phyloP scores from a whole-genome alignment of 2,113 vertebrate genomes.

The Pantherophis guttatus region DNA sequence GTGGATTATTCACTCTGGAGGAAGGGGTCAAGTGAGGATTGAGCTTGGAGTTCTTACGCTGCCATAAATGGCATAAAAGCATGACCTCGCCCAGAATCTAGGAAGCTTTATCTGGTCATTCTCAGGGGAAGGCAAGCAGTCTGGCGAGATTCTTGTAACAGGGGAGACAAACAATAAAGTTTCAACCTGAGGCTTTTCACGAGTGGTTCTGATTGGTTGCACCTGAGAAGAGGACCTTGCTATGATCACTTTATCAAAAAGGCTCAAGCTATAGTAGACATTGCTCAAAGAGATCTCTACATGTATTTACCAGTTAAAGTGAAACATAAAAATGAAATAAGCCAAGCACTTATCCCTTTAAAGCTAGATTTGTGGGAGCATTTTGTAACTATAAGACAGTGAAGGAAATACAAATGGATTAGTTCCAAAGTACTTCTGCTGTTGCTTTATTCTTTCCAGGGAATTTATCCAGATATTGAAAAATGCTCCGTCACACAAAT shows the following conservation, averaged over 20 bases:
- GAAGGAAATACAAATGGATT: not conserved
- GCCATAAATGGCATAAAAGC: too few species aligned
- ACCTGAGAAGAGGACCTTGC: not conserved
- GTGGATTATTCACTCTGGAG: not conserved
- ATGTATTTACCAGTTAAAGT: not conserved
- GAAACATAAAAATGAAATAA: not conserved
- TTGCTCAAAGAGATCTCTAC: not conserved
- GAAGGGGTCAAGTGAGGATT: not conserved
- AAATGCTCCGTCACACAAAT: not conserved
- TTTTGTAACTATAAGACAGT: not conserved
- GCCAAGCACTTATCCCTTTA: not conserved
- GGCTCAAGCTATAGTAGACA: not conserved
- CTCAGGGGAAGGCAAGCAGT: too few species aligned
- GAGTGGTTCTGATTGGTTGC: not conserved
- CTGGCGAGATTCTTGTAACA: too few species aligned
- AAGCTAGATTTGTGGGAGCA: too few species aligned
- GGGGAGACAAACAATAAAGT: not conserved
- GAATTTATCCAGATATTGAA: not conserved
- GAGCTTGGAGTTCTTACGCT: not conserved
- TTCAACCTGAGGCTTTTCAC: not conserved
- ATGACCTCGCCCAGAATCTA: too few species aligned
- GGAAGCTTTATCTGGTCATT: too few species aligned
- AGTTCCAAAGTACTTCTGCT: not conserved
- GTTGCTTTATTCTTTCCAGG: not conserved
- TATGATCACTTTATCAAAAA: not conserved